These are phyloP conservation scores for Drosophila rhopaloa DNA, from an alignment of 1,140 invertebrate species.

Conservation along the genomic window DNA sequence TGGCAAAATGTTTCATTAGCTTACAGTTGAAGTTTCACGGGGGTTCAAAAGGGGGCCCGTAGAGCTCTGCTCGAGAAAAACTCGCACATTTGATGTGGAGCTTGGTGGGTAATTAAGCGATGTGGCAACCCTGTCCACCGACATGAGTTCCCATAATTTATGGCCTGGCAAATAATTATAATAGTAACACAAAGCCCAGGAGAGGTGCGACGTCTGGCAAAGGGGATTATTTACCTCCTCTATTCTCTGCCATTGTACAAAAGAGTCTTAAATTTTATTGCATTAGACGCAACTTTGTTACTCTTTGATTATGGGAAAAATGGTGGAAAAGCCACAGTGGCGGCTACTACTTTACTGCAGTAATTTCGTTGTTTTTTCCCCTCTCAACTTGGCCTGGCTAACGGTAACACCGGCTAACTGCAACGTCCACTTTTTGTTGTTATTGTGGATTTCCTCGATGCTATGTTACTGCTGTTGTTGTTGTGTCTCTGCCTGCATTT, in stretches of 20 bases:
- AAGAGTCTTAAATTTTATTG: constrained; percentile 80
- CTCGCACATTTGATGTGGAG: constrained; percentile 55
- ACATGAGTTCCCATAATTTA: constrained; percentile 72
- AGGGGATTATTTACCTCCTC: constrained; percentile 1
- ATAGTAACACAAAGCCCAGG: constrained; percentile 74
- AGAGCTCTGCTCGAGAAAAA: constrained; percentile 14
- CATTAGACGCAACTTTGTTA: constrained; percentile 57
- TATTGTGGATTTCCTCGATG: constrained; percentile 31
- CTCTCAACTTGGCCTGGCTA: constrained; percentile 20
- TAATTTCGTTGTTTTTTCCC: constrained; percentile 24
- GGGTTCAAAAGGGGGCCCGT: neutral
- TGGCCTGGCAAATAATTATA: constrained; percentile 77
- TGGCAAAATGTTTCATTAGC: constrained; percentile 70
- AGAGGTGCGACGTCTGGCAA: neutral
- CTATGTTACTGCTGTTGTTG: neutral
- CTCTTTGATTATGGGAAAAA: constrained; percentile 79
- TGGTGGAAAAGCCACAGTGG: constrained; percentile 11
- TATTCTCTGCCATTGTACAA: constrained; percentile 46
- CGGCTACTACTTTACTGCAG: constrained; percentile 3
- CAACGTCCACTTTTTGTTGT: constrained; percentile 51
- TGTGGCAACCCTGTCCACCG: constrained; percentile 65
- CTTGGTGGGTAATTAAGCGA: constrained; percentile 72
- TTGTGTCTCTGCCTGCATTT: constrained; percentile 37
- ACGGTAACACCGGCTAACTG: constrained; percentile 58
- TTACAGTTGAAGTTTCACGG: constrained; percentile 8